These are phyloP conservation scores for Bubo bubo DNA, from an alignment of 2,113 vertebrate species.

Conservation along the genomic window DNA sequence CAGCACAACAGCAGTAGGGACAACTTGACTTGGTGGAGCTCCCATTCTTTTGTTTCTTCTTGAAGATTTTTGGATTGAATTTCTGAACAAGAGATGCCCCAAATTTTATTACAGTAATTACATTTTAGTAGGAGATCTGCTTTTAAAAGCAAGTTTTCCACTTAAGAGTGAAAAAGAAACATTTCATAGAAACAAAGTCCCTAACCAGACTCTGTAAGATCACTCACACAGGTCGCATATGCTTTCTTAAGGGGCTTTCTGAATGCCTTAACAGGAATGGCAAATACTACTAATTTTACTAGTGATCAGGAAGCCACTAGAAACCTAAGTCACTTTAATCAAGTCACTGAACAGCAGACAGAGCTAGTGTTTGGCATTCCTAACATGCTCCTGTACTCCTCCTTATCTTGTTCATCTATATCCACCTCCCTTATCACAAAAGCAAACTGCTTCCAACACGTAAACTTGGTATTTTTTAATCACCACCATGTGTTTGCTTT, in stretches of 20 bases:
- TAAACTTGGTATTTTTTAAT: background rate
- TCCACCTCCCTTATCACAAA: background rate
- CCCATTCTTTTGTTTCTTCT: slow-evolving; percentile 97
- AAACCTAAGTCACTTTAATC: background rate
- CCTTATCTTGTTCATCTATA: background rate
- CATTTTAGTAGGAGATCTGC: background rate
- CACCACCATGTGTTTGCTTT: background rate
- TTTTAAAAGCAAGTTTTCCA: background rate
- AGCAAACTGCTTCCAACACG: background rate
- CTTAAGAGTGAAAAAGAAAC: background rate
- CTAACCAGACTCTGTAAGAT: background rate
- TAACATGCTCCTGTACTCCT: background rate
- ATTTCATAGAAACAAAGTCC: background rate
- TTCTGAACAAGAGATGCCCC: slow-evolving; percentile 78
- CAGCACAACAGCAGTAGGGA: slow-evolving; percentile 97
- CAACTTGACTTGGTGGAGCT: slow-evolving; percentile 91
- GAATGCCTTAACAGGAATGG: background rate
- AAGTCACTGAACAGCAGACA: background rate
- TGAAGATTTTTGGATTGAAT: slow-evolving; percentile 99
- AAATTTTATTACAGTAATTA: background rate
- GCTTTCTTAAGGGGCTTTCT: background rate
- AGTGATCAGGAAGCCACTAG: background rate
- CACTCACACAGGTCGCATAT: background rate
- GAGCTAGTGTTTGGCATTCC: background rate
- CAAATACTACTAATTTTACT: background rate